Evolutionary conservation across 2,888 invertebrate species (phyloP).

Genomic region (Zootermopsis nevadensis): DNA sequence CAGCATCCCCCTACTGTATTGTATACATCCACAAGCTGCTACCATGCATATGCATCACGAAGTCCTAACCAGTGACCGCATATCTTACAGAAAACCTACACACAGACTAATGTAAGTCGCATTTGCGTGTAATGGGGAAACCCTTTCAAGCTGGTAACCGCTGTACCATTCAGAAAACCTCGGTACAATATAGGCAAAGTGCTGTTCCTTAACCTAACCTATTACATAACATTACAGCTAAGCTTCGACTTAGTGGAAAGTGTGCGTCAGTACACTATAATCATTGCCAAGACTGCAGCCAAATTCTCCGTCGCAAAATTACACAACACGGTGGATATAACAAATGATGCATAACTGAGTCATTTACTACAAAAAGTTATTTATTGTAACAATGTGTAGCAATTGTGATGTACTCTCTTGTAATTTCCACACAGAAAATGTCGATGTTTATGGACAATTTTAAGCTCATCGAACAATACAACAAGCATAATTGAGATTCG

Average conservation of each 20-base stretch:
- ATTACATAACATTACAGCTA: slow-evolving; percentile 33
- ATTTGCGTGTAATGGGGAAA: slow-evolving; percentile 47
- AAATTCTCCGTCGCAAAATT: neutral
- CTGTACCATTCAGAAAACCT: slow-evolving; percentile 28
- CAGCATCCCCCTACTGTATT: slow-evolving; percentile 43
- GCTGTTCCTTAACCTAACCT: slow-evolving; percentile 35
- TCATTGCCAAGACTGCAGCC: slow-evolving; percentile 11
- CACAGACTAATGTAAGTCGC: slow-evolving; percentile 51
- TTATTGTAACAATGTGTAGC: too few relatives aligned
- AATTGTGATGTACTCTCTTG: too few relatives aligned
- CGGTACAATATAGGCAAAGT: slow-evolving; percentile 18
- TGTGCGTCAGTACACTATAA: slow-evolving; percentile 4
- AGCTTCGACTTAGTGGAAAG: slow-evolving; percentile 1
- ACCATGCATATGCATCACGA: slow-evolving; percentile 20
- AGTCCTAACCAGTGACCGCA: slow-evolving; percentile 35
- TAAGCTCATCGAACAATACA: too few relatives aligned
- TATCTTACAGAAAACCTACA: slow-evolving; percentile 41
- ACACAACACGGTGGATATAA: neutral
- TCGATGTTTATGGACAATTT: too few relatives aligned
- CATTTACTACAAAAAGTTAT: too few relatives aligned
- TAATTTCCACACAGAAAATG: too few relatives aligned
- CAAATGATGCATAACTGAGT: too few relatives aligned
- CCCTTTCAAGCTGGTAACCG: slow-evolving; percentile 34
- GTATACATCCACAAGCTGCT: slow-evolving; percentile 47
- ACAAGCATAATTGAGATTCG: too few relatives aligned